Conservation (phyloP, 2,113 vertebrate species). For the Laticauda colubrina region DNA sequence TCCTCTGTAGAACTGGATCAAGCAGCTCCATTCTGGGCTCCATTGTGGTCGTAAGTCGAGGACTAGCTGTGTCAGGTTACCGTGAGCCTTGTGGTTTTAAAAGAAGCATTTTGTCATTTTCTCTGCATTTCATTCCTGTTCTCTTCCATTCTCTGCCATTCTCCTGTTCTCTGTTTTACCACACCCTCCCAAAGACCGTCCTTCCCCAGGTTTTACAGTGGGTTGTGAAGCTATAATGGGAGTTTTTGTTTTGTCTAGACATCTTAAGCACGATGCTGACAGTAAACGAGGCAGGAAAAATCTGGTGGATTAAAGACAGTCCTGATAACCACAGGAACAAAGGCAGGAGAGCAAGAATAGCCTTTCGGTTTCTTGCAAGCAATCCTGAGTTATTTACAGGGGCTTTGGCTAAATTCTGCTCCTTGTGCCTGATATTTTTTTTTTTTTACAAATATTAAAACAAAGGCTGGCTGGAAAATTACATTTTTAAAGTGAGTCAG, state of each 20-base stretch:
- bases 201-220: background rate
- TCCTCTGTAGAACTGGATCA: no score
- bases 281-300: background rate
- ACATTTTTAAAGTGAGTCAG: background rate
- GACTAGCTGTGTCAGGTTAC: background rate
- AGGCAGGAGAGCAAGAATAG: background rate
- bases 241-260: constrained; percentile 25
- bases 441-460: background rate
- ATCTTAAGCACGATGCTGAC: constrained; percentile 4
- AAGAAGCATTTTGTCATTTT: background rate
- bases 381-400: background rate
- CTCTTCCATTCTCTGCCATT: background rate
- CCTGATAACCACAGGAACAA: background rate
- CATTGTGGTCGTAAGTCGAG: rapidly evolving
- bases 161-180: no score
- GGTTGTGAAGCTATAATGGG: background rate
- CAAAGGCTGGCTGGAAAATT: background rate
- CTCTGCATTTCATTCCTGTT: background rate
- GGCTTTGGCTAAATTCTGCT: background rate
- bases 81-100: no score
- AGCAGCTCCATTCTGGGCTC: background rate
- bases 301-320: background rate
- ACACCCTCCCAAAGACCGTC: background rate
- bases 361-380: background rate
- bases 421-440: background rate